phyloP scores from a whole-genome alignment of 2,797 vertebrate genomes.

The Gorsachius magnificus region DNA sequence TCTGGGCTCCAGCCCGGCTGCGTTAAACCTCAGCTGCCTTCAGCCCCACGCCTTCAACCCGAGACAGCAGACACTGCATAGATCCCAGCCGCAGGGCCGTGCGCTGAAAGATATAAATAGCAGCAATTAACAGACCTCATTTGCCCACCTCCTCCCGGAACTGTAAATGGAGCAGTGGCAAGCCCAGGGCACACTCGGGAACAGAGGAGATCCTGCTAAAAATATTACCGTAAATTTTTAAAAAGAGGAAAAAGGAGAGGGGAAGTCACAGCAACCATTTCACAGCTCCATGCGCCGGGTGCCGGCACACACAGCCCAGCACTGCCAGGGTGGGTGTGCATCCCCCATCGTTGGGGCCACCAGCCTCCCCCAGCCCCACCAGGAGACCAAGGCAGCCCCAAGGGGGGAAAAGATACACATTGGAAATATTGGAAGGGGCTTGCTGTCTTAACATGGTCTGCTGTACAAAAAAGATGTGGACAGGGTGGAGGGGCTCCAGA shows the following conservation, averaged over 20 bases:
- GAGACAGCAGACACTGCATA: not conserved
- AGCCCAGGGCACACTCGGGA: not conserved
- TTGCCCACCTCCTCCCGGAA: not conserved
- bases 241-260: not conserved
- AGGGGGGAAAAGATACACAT: no score
- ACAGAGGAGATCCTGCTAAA: not conserved
- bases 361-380: not conserved
- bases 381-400: not conserved
- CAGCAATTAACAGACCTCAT: not conserved
- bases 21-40: not conserved
- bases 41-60: not conserved
- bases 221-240: not conserved
- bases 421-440: not conserved
- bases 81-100: not conserved
- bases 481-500: no score
- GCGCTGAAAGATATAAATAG: not conserved
- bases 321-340: rapidly evolving
- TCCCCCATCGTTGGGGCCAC: rapidly evolving
- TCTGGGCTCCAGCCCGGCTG: not conserved
- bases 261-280: not conserved
- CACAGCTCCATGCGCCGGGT: not conserved
- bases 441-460: not conserved
- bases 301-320: rapidly evolving
- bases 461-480: no score
- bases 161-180: not conserved